A percentile compares a stretch with the other conserved stretches of the same genome.
These are phyloP conservation scores for Dipodomys ordii DNA, from an alignment of 2,113 vertebrate genomes.

Conservation along the genomic window DNA sequence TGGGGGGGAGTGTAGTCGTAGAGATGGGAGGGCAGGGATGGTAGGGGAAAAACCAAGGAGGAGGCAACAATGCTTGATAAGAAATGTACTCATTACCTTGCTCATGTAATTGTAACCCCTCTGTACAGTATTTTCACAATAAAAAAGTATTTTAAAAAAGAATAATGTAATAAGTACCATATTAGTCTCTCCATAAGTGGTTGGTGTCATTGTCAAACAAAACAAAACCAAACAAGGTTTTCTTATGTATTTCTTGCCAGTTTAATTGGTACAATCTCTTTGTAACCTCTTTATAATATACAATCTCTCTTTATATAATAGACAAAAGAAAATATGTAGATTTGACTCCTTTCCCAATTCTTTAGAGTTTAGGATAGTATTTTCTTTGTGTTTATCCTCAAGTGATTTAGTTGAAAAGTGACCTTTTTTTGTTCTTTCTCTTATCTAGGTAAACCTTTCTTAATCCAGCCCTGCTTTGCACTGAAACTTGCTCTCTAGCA, in stretches of 20 bases:
- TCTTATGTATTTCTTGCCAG: background rate
- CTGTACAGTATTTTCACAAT: too few species aligned
- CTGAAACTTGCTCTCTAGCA: background rate
- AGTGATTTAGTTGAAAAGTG: background rate
- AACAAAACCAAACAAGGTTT: background rate
- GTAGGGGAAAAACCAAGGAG: too few species aligned
- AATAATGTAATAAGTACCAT: too few species aligned
- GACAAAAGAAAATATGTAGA: background rate
- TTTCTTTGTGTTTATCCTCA: background rate
- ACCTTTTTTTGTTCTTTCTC: background rate
- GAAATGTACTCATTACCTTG: too few species aligned
- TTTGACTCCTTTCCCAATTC: background rate
- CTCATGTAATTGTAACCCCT: too few species aligned
- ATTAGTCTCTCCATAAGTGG: too few species aligned
- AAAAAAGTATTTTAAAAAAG: too few species aligned
- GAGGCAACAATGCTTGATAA: too few species aligned
- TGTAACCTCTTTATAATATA: background rate
- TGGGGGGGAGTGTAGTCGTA: too few species aligned
- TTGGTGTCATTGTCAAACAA: too few species aligned
- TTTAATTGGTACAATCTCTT: background rate
- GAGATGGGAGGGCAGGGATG: too few species aligned
- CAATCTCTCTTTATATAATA: too few species aligned
- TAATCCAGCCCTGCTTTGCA: background rate
- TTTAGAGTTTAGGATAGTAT: background rate
- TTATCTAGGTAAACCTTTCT: background rate